A percentile compares a stretch with the other conserved stretches of the same genome.
These are phyloP conservation scores for Remorina albescens DNA, from an alignment of 2,797 vertebrate species.

Conservation along the genomic window DNA sequence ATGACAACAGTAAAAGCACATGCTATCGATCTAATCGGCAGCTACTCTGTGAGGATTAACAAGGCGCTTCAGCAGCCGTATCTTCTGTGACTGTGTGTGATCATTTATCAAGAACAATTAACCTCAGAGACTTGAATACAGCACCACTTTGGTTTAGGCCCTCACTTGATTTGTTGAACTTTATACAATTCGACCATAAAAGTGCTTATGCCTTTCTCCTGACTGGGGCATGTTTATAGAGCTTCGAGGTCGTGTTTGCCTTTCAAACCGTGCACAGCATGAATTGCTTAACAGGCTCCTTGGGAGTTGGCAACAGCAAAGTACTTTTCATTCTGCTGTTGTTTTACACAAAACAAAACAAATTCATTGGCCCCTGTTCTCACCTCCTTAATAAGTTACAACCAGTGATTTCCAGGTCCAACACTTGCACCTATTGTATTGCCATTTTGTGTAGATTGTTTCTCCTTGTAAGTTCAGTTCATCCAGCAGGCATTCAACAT, in stretches of 20 bases:
- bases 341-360: conserved; percentile 50
- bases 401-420: conserved; percentile 43
- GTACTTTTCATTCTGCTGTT: conserved; percentile 70
- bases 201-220: conserved; percentile 38
- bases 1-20: conserved; percentile 20
- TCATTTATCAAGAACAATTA: conserved; percentile 25
- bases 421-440: conserved; percentile 34
- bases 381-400: conserved; percentile 50
- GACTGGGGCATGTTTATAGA: conserved; percentile 60
- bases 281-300: conserved; percentile 63
- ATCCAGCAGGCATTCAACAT: conserved; percentile 12
- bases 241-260: conserved; percentile 54
- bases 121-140: conserved; percentile 13
- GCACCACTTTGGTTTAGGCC: neutral
- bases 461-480: conserved; percentile 35
- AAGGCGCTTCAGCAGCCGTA: neutral
- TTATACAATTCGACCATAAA: conserved; percentile 22
- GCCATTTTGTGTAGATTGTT: conserved; percentile 24
- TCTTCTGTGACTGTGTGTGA: neutral
- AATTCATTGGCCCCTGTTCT: conserved; percentile 35
- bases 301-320: conserved; percentile 55
- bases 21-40: conserved; percentile 33
- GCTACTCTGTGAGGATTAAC: conserved; percentile 25
- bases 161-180: neutral
- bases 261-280: conserved; percentile 62